These are phyloP conservation scores for Dipus sagitta DNA, from an alignment of 2,797 vertebrate species.

Conservation along the genomic window DNA sequence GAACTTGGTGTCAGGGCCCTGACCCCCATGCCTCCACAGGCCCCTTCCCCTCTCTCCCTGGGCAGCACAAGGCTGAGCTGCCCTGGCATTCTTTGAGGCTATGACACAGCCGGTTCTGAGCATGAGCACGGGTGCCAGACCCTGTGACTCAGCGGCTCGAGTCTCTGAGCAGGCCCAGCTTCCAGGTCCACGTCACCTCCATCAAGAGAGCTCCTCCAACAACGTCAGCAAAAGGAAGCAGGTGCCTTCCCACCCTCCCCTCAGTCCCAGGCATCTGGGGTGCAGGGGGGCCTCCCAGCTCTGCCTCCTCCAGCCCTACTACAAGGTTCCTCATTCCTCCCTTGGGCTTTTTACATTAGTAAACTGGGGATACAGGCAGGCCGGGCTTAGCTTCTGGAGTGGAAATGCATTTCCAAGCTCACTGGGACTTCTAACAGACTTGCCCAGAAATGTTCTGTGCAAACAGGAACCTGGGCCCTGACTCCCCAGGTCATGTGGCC, in stretches of 20 bases:
- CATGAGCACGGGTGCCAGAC: neutral
- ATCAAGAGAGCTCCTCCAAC: neutral
- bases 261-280: neutral
- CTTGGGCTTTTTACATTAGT: too few relatives aligned
- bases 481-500: neutral
- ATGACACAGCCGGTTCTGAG: neutral
- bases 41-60: neutral
- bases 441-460: neutral
- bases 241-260: neutral
- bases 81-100: neutral
- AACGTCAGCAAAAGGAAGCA: conserved; percentile 8
- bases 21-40: neutral
- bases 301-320: neutral
- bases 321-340: neutral
- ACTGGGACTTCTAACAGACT: neutral
- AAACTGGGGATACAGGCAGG: too few relatives aligned
- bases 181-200: neutral
- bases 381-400: too few relatives aligned
- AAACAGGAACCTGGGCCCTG: neutral
- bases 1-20: too few relatives aligned
- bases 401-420: too few relatives aligned
- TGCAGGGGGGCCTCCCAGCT: neutral
- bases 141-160: conserved; percentile 13
- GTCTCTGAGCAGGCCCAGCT: neutral
- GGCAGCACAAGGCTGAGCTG: neutral